A percentile compares a stretch with the other conserved stretches of the same genome.
These are phyloP conservation scores for Trididemnum nubilum DNA, from an alignment of 23 tunicate genomes.

Conservation along the genomic window DNA sequence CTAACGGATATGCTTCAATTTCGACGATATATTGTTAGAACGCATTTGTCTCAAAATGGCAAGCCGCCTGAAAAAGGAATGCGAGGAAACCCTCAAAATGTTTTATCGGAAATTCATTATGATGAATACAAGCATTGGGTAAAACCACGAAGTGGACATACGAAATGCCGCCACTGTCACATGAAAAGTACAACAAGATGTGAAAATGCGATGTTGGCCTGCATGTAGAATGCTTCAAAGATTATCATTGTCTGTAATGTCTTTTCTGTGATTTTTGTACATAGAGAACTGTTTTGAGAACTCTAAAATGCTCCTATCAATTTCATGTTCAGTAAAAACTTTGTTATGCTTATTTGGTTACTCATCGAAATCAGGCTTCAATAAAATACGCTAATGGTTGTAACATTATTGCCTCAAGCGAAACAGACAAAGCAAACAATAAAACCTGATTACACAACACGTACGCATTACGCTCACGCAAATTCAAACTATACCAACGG, in stretches of 20 bases:
- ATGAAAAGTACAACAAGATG: not conserved
- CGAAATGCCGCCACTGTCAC: conserved; percentile 1
- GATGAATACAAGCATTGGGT: not conserved
- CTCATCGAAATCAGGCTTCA: not conserved
- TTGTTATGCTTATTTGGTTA: not conserved
- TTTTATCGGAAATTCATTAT: not conserved
- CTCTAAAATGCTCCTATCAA: not conserved
- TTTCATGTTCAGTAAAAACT: not conserved
- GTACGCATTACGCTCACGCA: not conserved
- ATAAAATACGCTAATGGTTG: not conserved
- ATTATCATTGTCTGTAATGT: not conserved
- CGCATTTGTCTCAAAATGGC: not conserved
- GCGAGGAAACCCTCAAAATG: conserved; percentile 7
- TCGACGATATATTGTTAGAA: conserved; percentile 11
- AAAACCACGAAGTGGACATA: not conserved
- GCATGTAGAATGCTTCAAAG: not conserved
- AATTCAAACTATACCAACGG: not conserved
- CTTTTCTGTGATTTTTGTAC: not conserved
- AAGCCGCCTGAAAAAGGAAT: conserved; percentile 3
- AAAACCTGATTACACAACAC: not conserved
- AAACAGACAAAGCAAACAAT: not conserved
- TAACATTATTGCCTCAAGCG: not conserved
- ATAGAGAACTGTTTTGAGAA: not conserved
- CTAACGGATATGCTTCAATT: not conserved
- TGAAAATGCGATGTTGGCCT: conserved; percentile 1